Conservation (phyloP, 2,113 vertebrate species). For the Nibea coibor region DNA sequence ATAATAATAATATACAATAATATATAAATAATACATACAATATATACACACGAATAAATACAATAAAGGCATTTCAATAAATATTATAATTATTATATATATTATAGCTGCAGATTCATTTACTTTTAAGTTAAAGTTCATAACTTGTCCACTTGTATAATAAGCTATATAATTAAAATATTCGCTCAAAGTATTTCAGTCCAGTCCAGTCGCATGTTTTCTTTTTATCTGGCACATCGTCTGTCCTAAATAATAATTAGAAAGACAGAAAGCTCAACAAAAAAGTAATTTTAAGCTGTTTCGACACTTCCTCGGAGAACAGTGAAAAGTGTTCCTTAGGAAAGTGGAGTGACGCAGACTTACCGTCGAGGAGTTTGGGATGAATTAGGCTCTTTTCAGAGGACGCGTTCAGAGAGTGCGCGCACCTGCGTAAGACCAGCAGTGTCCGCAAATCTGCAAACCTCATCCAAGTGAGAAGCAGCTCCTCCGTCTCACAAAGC, state of each 20-base stretch:
- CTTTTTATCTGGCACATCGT: neutral
- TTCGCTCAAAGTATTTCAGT: neutral
- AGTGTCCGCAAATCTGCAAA: conserved; percentile 56
- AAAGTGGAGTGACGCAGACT: conserved; percentile 59
- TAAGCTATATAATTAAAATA: neutral
- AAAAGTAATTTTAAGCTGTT: neutral
- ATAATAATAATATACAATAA: too few species aligned
- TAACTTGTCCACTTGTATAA: neutral
- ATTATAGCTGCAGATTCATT: neutral
- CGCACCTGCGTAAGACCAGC: conserved; percentile 67
- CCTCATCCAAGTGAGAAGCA: conserved; percentile 64
- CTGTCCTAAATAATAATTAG: neutral
- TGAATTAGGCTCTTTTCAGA: conserved; percentile 37
- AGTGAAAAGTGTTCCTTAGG: conserved; percentile 4
- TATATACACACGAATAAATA: too few species aligned
- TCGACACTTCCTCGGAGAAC: neutral
- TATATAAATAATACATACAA: too few species aligned
- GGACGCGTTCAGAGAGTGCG: conserved; percentile 54
- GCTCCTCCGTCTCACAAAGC: conserved; percentile 23
- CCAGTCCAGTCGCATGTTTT: neutral
- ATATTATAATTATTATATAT: too few species aligned
- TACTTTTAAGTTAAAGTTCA: neutral
- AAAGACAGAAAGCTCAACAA: neutral
- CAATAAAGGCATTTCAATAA: too few species aligned
- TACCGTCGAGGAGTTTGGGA: conserved; percentile 51